phyloP scores from a whole-genome alignment of 1,140 invertebrate species.

The Bombus cullumanus region DNA sequence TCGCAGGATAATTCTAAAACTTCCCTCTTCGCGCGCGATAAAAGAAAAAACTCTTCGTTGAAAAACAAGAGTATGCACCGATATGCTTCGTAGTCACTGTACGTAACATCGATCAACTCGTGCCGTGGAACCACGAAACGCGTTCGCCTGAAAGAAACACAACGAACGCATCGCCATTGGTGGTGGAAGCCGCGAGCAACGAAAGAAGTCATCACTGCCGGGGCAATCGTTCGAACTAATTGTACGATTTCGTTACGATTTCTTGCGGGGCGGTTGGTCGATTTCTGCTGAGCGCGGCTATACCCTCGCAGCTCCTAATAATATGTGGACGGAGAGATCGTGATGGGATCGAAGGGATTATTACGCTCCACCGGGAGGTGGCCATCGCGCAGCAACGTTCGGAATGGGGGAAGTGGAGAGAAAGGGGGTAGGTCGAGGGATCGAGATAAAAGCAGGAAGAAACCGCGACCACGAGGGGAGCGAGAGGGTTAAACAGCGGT shows the following conservation, averaged over 20 bases:
- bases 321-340: conserved; percentile 77
- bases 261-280: conserved; percentile 19
- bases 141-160: background rate
- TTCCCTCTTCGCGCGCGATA: too few species aligned
- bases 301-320: conserved; percentile 63
- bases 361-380: conserved; percentile 64
- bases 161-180: background rate
- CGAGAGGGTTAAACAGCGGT: conserved; percentile 26
- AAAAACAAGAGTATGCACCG: too few species aligned
- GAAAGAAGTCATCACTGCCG: conserved; percentile 39
- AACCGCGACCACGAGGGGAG: conserved; percentile 41
- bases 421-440: conserved; percentile 39
- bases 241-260: conserved; percentile 59
- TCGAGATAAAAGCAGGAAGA: conserved; percentile 65
- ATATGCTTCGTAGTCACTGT: too few species aligned
- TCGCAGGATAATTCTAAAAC: too few species aligned
- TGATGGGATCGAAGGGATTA: conserved; percentile 79
- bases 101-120: background rate
- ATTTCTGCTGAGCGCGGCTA: conserved; percentile 15
- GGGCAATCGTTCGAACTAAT: conserved; percentile 58
- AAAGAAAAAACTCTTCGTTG: too few species aligned
- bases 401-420: background rate
- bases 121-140: background rate
- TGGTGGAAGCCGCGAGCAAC: conserved; percentile 6
- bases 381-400: background rate